A percentile compares a stretch with the other conserved stretches of the same genome.
Conservation (phyloP, 2,888 invertebrate genomes). For the Cenopis cana region DNA sequence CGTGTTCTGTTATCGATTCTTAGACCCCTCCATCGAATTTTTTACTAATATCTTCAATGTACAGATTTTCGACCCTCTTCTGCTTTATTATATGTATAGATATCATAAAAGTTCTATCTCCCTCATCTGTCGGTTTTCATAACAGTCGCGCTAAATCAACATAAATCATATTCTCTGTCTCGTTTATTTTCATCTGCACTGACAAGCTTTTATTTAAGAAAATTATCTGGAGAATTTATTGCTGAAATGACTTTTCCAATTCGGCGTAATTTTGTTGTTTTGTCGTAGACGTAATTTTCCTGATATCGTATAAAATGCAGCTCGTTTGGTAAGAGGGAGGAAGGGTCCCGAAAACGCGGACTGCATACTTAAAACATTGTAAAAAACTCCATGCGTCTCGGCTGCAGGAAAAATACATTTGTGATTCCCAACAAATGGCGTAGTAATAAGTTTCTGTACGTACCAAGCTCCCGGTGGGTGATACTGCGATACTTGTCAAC, state of each 20-base stretch:
- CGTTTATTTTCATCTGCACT: constrained; percentile 46
- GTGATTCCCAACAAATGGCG: constrained; percentile 47
- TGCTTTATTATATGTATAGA: too few species aligned
- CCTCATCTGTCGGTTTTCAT: constrained; percentile 42
- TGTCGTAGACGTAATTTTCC: constrained; percentile 40
- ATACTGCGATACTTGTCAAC: constrained; percentile 41
- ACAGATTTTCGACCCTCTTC: too few species aligned
- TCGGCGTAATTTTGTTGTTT: constrained; percentile 35
- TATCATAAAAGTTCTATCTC: constrained; percentile 54
- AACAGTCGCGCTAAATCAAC: constrained; percentile 48
- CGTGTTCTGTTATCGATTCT: too few species aligned
- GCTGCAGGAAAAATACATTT: constrained; percentile 52
- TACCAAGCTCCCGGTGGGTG: constrained; percentile 21
- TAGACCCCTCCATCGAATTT: too few species aligned
- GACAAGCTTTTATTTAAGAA: constrained; percentile 43
- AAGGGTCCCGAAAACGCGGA: constrained; percentile 61
- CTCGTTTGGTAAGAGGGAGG: constrained; percentile 49
- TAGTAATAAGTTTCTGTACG: constrained; percentile 46
- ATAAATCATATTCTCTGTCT: constrained; percentile 45
- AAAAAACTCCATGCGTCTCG: constrained; percentile 67
- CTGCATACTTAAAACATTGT: constrained; percentile 69
- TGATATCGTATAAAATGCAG: constrained; percentile 68
- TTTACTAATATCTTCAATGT: too few species aligned
- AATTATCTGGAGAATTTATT: constrained; percentile 38
- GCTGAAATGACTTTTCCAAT: constrained; percentile 42